phyloP scores from a whole-genome alignment of 2,113 vertebrate genomes.

The Mormoops blainvillei region DNA sequence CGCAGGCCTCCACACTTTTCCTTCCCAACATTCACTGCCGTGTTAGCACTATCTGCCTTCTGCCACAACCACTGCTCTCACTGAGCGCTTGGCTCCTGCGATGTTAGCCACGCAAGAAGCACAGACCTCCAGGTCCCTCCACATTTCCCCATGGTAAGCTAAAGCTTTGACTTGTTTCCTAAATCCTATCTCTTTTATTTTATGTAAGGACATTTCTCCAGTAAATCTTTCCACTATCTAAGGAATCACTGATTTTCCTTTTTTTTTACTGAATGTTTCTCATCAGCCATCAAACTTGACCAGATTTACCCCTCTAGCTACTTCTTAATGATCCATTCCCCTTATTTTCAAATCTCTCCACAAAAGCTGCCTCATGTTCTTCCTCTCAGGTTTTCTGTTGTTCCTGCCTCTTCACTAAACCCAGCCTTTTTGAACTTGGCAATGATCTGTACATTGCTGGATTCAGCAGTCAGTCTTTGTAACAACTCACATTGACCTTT shows the following conservation, averaged over 20 bases:
- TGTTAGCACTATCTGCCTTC: not conserved
- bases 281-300: not conserved
- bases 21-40: not conserved
- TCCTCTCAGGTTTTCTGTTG: not conserved
- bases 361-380: accelerated
- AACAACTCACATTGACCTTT: not conserved
- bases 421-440: not conserved
- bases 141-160: not conserved
- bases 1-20: not conserved
- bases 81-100: not conserved
- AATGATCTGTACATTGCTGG: not conserved
- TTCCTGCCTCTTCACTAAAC: not conserved
- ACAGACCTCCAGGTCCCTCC: not conserved
- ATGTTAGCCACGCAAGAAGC: not conserved
- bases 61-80: too few species aligned
- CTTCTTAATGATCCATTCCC: not conserved
- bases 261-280: not conserved
- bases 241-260: not conserved
- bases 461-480: not conserved
- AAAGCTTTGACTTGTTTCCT: not conserved
- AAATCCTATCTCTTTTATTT: not conserved
- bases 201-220: not conserved
- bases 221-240: not conserved
- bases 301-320: not conserved
- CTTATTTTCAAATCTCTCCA: not conserved